Evolutionary conservation across 64 coral and sea anemone species (phyloP).

Genomic region (Pocillopora damicornis): DNA sequence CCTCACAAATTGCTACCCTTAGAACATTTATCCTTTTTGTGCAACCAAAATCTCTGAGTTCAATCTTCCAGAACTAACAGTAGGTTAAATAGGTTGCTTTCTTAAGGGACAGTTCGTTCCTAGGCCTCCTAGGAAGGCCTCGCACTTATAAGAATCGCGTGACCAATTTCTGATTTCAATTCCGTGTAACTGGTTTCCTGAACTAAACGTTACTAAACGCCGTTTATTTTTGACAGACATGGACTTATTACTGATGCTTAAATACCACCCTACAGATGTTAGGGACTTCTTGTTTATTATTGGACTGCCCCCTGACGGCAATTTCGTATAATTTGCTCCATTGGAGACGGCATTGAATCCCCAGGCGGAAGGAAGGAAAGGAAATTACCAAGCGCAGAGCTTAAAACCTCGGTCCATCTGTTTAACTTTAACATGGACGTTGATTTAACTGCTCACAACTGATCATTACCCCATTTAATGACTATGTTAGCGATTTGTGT

Average conservation of each 20-base stretch:
- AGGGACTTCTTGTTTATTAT: too few relatives aligned
- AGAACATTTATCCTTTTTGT: background rate
- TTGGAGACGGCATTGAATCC: too few relatives aligned
- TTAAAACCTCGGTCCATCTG: too few relatives aligned
- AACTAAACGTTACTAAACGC: background rate
- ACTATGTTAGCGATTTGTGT: too few relatives aligned
- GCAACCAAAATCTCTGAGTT: background rate
- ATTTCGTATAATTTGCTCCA: too few relatives aligned
- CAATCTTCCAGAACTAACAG: background rate
- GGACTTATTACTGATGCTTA: background rate
- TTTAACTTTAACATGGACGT: too few relatives aligned
- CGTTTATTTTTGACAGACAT: background rate
- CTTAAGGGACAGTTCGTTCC: background rate
- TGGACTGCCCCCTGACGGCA: too few relatives aligned
- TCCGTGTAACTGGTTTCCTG: background rate
- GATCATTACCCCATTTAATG: too few relatives aligned
- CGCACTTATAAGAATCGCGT: background rate
- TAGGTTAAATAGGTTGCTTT: background rate
- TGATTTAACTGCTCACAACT: too few relatives aligned
- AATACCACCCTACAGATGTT: too few relatives aligned
- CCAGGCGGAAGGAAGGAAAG: too few relatives aligned
- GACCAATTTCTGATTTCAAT: slow-evolving; percentile 5
- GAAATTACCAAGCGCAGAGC: too few relatives aligned
- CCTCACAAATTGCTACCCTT: background rate
- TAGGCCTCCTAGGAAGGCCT: background rate